Evolutionary conservation across 2,113 vertebrate genomes (phyloP).

Genomic region (Leptocoma aspasia): DNA sequence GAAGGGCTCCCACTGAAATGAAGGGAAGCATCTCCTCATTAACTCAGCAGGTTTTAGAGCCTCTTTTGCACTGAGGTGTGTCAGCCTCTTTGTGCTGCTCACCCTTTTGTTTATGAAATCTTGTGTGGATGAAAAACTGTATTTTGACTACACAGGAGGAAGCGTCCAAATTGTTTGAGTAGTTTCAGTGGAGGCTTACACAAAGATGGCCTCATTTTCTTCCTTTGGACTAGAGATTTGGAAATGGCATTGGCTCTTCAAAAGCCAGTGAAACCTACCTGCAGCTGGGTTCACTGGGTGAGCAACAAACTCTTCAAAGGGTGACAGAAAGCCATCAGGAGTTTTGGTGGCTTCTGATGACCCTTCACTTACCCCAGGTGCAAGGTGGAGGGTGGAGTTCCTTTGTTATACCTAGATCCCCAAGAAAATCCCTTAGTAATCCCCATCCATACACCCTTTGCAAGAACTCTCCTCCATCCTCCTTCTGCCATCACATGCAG

Average conservation of each 20-base stretch:
- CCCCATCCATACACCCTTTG: not conserved
- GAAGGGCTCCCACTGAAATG: not conserved
- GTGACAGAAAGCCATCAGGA: not conserved
- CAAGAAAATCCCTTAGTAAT: slow-evolving; percentile 5
- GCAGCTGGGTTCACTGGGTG: not conserved
- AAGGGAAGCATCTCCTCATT: not conserved
- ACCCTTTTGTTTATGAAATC: not conserved
- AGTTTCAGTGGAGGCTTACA: not conserved
- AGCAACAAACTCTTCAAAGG: not conserved
- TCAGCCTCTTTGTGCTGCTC: not conserved
- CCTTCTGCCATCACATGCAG: slow-evolving; percentile 26
- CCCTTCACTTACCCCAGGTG: not conserved
- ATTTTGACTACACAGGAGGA: not conserved
- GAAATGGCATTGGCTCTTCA: not conserved
- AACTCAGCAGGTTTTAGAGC: not conserved
- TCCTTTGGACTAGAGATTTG: not conserved
- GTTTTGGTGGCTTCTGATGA: not conserved
- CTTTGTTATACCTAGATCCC: not conserved
- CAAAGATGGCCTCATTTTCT: not conserved
- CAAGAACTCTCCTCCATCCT: not conserved
- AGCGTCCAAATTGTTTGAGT: not conserved
- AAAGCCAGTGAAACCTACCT: not conserved
- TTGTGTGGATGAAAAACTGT: not conserved
- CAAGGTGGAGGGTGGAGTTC: not conserved
- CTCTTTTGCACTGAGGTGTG: not conserved